Percentiles rank a stretch among this genome's conserved stretches.
These are phyloP conservation scores for Heliangelus exortis DNA, from an alignment of 2,797 vertebrate genomes.

Conservation along the genomic window DNA sequence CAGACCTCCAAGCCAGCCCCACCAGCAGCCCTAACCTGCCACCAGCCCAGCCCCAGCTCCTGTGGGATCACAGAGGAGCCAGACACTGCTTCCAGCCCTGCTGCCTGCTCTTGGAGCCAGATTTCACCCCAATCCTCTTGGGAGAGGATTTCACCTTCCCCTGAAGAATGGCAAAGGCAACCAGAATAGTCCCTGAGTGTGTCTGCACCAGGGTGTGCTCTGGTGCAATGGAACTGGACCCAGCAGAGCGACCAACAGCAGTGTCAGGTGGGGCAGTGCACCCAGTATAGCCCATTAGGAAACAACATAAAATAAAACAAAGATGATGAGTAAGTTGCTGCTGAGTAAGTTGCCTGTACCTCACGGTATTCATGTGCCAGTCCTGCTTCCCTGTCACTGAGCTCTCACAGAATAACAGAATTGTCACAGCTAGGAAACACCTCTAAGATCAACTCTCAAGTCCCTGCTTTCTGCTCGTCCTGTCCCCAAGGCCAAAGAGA, in stretches of 20 bases:
- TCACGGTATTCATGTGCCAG: fast-evolving
- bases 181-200: fast-evolving
- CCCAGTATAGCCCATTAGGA: not conserved
- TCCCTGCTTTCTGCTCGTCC: not conserved
- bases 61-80: fast-evolving
- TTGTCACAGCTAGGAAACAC: no score
- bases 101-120: fast-evolving
- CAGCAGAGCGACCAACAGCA: not conserved
- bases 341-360: not conserved
- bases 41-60: fast-evolving
- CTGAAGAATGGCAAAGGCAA: not conserved
- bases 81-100: fast-evolving
- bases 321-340: not conserved
- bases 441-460: not conserved
- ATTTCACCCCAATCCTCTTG: no score
- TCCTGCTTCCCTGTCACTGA: fast-evolving
- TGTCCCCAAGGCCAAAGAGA: not conserved
- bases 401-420: not conserved
- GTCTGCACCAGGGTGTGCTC: not conserved
- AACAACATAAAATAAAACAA: conserved; percentile 47
- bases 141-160: not conserved
- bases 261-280: not conserved
- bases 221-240: not conserved
- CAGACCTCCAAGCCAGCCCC: not conserved
- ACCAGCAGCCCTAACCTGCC: not conserved